Conservation (phyloP, 1,140 invertebrate genomes). For the Drosophila nebulosa region DNA sequence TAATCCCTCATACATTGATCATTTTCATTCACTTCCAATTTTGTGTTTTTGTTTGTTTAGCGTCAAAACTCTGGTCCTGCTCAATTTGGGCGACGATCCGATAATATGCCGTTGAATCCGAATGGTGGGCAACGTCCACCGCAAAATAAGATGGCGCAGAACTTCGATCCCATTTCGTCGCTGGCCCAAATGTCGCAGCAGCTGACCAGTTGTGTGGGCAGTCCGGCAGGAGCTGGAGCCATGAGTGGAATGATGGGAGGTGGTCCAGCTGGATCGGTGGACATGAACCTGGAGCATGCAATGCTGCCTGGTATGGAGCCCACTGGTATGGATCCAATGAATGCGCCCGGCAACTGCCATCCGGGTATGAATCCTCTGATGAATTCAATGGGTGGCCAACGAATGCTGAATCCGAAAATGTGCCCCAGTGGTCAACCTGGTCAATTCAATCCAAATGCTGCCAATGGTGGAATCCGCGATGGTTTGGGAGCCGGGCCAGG, state of each 20-base stretch:
- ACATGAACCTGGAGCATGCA: conserved; percentile 76
- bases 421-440: conserved; percentile 78
- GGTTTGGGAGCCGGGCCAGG: conserved; percentile 59
- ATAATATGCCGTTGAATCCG: conserved; percentile 92
- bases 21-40: neutral
- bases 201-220: conserved; percentile 87
- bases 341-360: conserved; percentile 46
- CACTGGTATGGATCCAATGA: conserved; percentile 60
- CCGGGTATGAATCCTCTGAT: conserved; percentile 47
- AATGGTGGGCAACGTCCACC: conserved; percentile 84
- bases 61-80: conserved; percentile 50
- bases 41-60: conserved; percentile 24
- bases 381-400: conserved; percentile 61
- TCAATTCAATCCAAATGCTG: conserved; percentile 60
- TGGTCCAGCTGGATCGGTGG: conserved; percentile 65
- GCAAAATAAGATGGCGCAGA: conserved; percentile 83
- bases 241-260: conserved; percentile 51
- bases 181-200: conserved; percentile 97
- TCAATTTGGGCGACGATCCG: conserved; percentile 83
- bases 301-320: conserved; percentile 74
- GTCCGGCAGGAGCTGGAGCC: conserved; percentile 82
- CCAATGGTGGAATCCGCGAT: conserved; percentile 72
- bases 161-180: conserved; percentile 96
- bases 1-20: too few species aligned
- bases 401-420: conserved; percentile 80